Base-by-base conservation (phyloP, 2,888 invertebrate genomes). In the Syritta pipiens region DNA sequence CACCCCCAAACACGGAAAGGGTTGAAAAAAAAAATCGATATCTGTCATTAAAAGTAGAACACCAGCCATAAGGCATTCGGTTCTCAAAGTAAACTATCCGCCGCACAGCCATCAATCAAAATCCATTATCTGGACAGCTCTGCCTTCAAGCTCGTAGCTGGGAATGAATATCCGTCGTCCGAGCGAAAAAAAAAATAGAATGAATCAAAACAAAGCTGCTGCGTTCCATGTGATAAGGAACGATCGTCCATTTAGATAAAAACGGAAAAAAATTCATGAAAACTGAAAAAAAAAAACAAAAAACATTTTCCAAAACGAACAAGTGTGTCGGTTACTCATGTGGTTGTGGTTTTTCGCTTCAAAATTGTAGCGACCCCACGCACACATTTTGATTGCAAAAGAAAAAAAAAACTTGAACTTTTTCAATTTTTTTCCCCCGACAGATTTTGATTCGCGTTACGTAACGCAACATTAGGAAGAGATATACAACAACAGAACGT, bases 31-130 rank as follows among this genome's bases (percentile, higher is more conserved):
- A 30, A 59, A 62, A 68, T 75, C 62, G 30, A 75, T 75, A 76
- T 9, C 17, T 63, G 42, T 51, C 42, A 19, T 44, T 42, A 7
- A 30, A 55, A 60, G 49, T 49, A 49, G 69, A 48, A 53, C 48
- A 24, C n/a, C n/a, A 55, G 12, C 46, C 49, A 63, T 55, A 37
- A 57, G 51, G 53, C 53, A 59, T 53, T 37, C 22, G 55, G 42
- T 30, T 40, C 24, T 37, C 57, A 69, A 63, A 28, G 28, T 51
- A 76, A 62, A 46, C 63, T 53, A 46, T 53, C 51, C 24, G 14
- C 57, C 71, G 40, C 22, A 42, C 24, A 65, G 40, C 72, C 19
- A 72, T 77, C 77, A 77, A 77, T 77, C 77, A 77, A 59, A 76
- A 60, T 49, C 48, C 59, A 48, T 65, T 72, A 60, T 72, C 60